Conservation (phyloP, 2,888 invertebrate species). For the Drosophila kokeensis region DNA sequence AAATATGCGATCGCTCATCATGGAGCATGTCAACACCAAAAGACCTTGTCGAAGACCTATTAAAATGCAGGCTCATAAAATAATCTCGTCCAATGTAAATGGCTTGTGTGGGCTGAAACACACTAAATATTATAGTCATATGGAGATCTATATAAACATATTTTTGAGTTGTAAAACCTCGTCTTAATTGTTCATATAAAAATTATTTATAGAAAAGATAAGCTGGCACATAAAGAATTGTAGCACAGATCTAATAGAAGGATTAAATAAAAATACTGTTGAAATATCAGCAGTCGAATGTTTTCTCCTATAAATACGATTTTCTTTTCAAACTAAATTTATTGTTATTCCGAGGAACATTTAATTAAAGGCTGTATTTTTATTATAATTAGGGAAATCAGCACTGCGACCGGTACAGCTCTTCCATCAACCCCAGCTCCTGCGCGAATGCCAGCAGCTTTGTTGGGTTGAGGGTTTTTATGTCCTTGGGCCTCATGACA, state of each 20-base stretch:
- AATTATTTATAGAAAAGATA: neutral
- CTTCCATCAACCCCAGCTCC: too few relatives aligned
- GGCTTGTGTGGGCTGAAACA: slow-evolving; percentile 43
- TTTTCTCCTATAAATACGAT: neutral
- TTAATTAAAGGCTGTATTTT: neutral
- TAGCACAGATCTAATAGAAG: neutral
- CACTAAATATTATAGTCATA: slow-evolving; percentile 24
- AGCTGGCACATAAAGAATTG: neutral
- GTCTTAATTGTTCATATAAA: neutral
- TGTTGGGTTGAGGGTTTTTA: too few relatives aligned
- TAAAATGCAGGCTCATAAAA: slow-evolving; percentile 31
- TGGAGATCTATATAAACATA: slow-evolving; percentile 21
- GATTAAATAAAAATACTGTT: neutral
- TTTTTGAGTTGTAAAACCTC: neutral
- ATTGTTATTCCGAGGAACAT: neutral
- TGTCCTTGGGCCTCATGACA: too few relatives aligned
- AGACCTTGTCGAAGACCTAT: slow-evolving; percentile 41
- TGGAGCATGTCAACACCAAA: slow-evolving; percentile 15
- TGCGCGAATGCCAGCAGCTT: too few relatives aligned
- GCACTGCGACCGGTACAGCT: too few relatives aligned
- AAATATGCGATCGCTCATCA: slow-evolving; percentile 39
- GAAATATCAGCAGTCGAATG: neutral
- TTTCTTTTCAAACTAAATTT: neutral
- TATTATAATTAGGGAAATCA: too few relatives aligned
- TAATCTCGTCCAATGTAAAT: slow-evolving; percentile 30